These are phyloP conservation scores for Trichonephila clavata DNA, from an alignment of 1,140 invertebrate genomes.

Conservation along the genomic window DNA sequence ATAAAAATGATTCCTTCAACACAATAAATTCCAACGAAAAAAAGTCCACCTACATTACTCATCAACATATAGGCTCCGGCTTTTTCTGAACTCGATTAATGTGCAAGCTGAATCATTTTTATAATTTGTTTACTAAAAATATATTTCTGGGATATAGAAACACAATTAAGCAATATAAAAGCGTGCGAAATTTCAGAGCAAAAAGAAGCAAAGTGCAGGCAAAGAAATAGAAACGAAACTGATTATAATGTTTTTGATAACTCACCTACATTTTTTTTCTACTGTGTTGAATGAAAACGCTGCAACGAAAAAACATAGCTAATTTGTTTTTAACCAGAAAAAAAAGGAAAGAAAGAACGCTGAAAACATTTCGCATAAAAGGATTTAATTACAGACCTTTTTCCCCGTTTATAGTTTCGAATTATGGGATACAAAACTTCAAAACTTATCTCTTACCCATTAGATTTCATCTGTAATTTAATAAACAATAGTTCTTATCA, in stretches of 20 bases:
- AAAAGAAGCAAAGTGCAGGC: neutral
- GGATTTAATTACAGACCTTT: neutral
- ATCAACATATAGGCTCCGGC: too few species aligned
- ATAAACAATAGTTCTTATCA: neutral
- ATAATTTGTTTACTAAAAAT: too few species aligned
- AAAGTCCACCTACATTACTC: too few species aligned
- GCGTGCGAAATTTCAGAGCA: neutral
- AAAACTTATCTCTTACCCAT: neutral
- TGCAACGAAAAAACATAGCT: neutral
- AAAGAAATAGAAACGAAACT: neutral
- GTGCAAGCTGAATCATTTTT: too few species aligned
- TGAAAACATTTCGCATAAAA: neutral
- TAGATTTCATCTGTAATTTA: neutral
- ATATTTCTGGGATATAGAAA: too few species aligned
- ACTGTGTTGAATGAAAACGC: neutral
- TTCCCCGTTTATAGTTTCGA: neutral
- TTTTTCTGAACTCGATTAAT: too few species aligned
- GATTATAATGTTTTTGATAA: neutral
- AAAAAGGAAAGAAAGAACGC: too few species aligned
- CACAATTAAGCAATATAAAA: neutral
- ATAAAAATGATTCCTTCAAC: too few species aligned
- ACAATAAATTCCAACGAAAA: too few species aligned
- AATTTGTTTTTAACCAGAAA: too few species aligned
- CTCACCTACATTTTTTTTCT: neutral
- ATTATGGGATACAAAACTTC: neutral